These are phyloP conservation scores for Trissolcus basalis DNA, from an alignment of 1,140 invertebrate species.

Conservation along the genomic window DNA sequence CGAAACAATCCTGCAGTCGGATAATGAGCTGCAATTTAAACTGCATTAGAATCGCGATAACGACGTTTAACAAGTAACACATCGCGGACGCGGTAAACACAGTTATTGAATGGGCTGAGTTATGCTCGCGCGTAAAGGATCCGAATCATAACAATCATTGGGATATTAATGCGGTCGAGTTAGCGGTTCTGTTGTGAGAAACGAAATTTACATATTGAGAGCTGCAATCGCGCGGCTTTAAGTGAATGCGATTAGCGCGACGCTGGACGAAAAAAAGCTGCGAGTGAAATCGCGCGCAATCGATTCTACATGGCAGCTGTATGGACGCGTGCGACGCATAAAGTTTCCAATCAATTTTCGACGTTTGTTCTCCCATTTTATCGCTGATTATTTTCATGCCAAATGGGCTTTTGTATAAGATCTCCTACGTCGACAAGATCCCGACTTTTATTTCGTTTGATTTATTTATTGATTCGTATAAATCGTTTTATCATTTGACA, in stretches of 20 bases:
- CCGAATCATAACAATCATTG: constrained; percentile 48
- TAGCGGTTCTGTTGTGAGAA: constrained; percentile 46
- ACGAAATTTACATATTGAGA: constrained; percentile 50
- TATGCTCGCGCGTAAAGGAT: constrained; percentile 47
- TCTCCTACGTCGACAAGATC: neutral
- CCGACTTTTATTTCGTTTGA: too few species aligned
- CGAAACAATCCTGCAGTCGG: constrained; percentile 12
- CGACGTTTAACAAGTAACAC: constrained; percentile 41
- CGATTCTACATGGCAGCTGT: constrained; percentile 21
- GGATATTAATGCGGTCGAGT: constrained; percentile 43
- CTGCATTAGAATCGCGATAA: constrained; percentile 46
- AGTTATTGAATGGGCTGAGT: constrained; percentile 48
- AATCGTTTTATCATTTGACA: too few species aligned
- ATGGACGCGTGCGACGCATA: neutral
- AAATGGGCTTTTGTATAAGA: neutral
- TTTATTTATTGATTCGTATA: too few species aligned
- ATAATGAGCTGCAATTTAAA: constrained; percentile 49
- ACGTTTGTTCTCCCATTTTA: neutral
- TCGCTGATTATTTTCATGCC: neutral
- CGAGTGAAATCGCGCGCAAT: constrained; percentile 38
- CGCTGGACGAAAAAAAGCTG: constrained; percentile 20
- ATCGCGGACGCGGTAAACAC: constrained; percentile 44
- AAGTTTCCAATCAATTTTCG: constrained; percentile 32
- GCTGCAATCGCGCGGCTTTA: constrained; percentile 23
- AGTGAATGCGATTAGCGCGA: constrained; percentile 42